Evolutionary conservation across 2,113 vertebrate genomes (phyloP).

Genomic region (Melanerpes formicivorus): DNA sequence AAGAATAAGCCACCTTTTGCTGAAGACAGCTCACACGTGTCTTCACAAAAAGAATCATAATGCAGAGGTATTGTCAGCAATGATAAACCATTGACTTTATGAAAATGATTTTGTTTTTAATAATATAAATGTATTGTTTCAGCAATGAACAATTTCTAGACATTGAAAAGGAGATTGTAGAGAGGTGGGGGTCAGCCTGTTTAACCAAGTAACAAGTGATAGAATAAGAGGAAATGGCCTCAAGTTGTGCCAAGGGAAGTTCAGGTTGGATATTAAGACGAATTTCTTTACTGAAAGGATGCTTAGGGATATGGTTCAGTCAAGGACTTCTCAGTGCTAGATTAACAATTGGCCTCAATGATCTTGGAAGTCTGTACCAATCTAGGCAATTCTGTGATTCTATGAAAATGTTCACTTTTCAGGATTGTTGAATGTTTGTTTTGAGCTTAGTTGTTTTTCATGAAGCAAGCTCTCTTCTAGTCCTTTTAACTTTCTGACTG

Average conservation of each 20-base stretch:
- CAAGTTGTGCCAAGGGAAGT: too few relatives aligned
- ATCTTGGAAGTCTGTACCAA: too few relatives aligned
- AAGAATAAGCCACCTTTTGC: slow-evolving; percentile 40
- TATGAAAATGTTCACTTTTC: background rate
- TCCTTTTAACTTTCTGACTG: background rate
- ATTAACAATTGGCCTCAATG: too few relatives aligned
- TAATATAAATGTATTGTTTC: slow-evolving; percentile 15
- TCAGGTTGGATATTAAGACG: too few relatives aligned
- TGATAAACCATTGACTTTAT: slow-evolving; percentile 26
- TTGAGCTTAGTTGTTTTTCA: background rate
- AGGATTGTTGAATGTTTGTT: background rate
- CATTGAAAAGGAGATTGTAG: background rate
- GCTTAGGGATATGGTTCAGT: too few relatives aligned
- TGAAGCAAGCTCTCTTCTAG: background rate
- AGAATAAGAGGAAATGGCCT: too few relatives aligned
- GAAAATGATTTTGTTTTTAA: slow-evolving; percentile 22
- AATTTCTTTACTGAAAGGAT: too few relatives aligned
- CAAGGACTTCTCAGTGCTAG: too few relatives aligned
- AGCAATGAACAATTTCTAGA: slow-evolving; percentile 22
- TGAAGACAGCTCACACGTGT: slow-evolving; percentile 7
- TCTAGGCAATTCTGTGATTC: too few relatives aligned
- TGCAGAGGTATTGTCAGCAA: slow-evolving; percentile 4
- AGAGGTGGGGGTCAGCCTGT: too few relatives aligned
- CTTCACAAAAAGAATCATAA: slow-evolving; percentile 45
- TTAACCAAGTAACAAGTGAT: too few relatives aligned